Conservation (phyloP, 2,888 invertebrate genomes). For the Drosophila paramelanica region DNA sequence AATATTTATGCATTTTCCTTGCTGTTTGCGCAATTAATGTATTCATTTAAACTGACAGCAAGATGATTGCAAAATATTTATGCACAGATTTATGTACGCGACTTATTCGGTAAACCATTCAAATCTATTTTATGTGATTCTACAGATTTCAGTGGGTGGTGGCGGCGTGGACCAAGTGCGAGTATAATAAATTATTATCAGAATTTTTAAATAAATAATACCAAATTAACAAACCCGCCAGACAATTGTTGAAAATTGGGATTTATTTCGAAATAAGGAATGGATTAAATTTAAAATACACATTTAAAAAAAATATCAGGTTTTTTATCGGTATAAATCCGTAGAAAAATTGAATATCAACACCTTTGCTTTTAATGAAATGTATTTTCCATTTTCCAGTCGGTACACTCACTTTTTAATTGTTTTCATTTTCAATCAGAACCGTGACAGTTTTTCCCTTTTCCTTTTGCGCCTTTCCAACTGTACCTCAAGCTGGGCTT, state of each 20-base stretch:
- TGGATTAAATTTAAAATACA: background rate
- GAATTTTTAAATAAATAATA: background rate
- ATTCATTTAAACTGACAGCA: constrained; percentile 62
- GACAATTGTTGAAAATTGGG: background rate
- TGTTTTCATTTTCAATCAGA: constrained; percentile 24
- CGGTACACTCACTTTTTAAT: constrained; percentile 2
- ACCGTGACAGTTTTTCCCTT: constrained; percentile 11
- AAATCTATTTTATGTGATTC: constrained; percentile 18
- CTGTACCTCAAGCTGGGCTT: constrained; percentile 16
- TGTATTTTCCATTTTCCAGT: background rate
- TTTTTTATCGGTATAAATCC: too few species aligned
- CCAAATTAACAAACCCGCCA: background rate
- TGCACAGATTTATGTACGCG: constrained; percentile 40
- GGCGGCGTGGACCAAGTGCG: background rate
- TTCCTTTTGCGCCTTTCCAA: background rate
- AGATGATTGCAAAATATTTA: constrained; percentile 49
- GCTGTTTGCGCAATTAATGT: constrained; percentile 52
- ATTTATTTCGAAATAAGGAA: background rate
- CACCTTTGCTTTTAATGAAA: background rate
- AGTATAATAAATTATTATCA: background rate
- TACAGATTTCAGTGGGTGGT: constrained; percentile 6
- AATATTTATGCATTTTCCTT: constrained; percentile 40
- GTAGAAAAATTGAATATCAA: background rate
- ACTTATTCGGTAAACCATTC: constrained; percentile 43
- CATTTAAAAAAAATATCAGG: background rate